A percentile compares a stretch with the other conserved stretches of the same genome.
These are phyloP conservation scores for Halcyon malimbica DNA, from an alignment of 2,113 vertebrate genomes.

Conservation along the genomic window DNA sequence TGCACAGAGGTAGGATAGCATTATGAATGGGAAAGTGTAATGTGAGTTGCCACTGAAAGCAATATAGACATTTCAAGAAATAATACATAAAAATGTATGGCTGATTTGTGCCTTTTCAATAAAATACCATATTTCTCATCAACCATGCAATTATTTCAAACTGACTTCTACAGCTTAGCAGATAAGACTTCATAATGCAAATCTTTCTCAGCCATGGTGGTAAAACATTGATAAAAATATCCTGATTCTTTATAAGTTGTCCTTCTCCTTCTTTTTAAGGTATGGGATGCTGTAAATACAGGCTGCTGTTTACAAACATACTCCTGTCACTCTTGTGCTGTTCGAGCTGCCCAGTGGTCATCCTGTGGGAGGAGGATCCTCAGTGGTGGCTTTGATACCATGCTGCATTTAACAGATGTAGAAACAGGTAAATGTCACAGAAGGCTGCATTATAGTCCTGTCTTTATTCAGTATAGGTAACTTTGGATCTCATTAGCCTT, in stretches of 20 bases:
- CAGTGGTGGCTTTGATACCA: slow-evolving; percentile 92
- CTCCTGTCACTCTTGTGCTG: slow-evolving; percentile 82
- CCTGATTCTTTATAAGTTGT: background rate
- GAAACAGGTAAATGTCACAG: slow-evolving; percentile 84
- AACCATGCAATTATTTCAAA: background rate
- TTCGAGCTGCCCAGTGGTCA: slow-evolving; percentile 89
- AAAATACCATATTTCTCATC: background rate
- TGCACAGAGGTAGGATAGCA: background rate
- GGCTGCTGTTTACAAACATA: slow-evolving; percentile 86
- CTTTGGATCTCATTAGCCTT: background rate
- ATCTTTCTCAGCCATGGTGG: background rate
- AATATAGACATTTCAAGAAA: background rate
- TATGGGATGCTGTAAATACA: slow-evolving; percentile 91
- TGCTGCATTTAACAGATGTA: slow-evolving; percentile 85
- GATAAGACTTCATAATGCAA: background rate
- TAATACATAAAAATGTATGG: background rate
- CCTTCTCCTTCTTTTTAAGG: slow-evolving; percentile 72
- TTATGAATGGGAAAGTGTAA: background rate
- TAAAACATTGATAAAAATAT: background rate
- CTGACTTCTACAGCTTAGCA: background rate
- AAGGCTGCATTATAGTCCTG: background rate
- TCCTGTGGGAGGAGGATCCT: slow-evolving; percentile 87
- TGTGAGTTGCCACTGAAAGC: background rate
- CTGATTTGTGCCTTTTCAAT: background rate
- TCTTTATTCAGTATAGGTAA: background rate